Conservation (phyloP, 2,797 vertebrate genomes). For the Dromococcyx pavoninus region DNA sequence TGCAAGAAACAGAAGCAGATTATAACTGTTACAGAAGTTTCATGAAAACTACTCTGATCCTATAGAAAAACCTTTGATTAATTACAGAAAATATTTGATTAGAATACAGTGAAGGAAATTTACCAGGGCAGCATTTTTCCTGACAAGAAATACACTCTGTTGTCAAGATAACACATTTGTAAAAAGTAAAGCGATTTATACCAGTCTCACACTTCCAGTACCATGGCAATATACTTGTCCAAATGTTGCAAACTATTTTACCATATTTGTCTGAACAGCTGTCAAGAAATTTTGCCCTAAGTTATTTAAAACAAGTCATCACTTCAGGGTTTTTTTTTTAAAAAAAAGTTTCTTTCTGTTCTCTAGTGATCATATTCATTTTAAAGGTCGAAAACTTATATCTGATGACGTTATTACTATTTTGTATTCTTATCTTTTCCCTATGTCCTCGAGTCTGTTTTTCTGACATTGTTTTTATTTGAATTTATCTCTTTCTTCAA, state of each 20-base stretch:
- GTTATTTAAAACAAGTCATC: not conserved
- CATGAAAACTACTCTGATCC: not conserved
- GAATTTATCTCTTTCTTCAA: not conserved
- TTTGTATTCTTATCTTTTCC: not conserved
- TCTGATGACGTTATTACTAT: not conserved
- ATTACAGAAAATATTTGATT: not conserved
- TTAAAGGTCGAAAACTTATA: not conserved
- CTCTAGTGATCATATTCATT: not conserved
- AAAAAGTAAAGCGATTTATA: not conserved
- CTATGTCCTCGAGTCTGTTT: not conserved
- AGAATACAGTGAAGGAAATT: not conserved
- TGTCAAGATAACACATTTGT: not conserved
- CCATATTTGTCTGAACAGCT: not conserved
- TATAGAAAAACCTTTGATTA: not conserved
- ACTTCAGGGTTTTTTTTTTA: not conserved
- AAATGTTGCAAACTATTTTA: not conserved
- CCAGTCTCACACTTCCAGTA: not conserved
- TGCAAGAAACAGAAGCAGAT: not conserved
- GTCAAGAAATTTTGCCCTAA: not conserved
- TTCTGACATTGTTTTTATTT: not conserved
- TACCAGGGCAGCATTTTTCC: not conserved
- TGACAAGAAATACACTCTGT: not conserved
- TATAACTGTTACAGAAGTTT: not conserved
- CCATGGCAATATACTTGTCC: not conserved
- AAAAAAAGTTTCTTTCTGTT: not conserved